Base-by-base conservation (phyloP, 2,113 vertebrate genomes). In the Danionella cerebrum region DNA sequence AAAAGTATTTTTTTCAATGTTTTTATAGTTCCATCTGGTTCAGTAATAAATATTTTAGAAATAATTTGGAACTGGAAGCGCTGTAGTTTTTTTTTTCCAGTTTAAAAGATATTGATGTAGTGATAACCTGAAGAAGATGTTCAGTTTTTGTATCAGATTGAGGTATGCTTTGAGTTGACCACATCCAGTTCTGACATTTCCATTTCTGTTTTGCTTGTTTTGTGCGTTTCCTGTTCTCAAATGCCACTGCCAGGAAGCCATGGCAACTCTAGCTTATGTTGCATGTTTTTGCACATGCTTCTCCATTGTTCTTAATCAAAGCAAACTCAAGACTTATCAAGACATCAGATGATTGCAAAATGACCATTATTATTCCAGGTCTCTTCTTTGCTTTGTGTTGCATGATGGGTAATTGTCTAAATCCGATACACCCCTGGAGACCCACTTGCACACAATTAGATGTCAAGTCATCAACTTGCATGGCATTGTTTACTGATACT, bases 401-500 rank as follows among this genome's bases (percentile, higher is more conserved):
- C 13, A 16, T 42, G 59, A 45, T 54, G 35, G 6, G 27, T 58
- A 58, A 50, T 14, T 12, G 7, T 72, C 31, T 19, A 54, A 68
- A 65, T 65, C 21, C 52, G 35, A 75, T 71, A 53, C 36, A 50
- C 35, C 52, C 42, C 6, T 13, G 57, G 10, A 33, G 27, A 21
- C 29, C 38, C 36, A 36, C 27, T 39, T 52, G 51, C n/a, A 52
- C 36, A 51, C 42, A 58, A 13, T 33, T 18, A 8, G 54, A 25
- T 14, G 35, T 59, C 55, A 42, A 59, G 42, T 65, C 29, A 50
- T 54, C 13, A 48, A 14, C 52, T 3, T 33, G 21, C 8, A 51
- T 65, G 65, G 27, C 25, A 66, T 70, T 65, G 21, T 72, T 13
- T 72, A 24, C 48, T 50, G 45, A 72, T 65, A 47, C 38, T 38